Base-by-base conservation (phyloP, 2,797 vertebrate species). In the Paramormyrops hopkinsi region DNA sequence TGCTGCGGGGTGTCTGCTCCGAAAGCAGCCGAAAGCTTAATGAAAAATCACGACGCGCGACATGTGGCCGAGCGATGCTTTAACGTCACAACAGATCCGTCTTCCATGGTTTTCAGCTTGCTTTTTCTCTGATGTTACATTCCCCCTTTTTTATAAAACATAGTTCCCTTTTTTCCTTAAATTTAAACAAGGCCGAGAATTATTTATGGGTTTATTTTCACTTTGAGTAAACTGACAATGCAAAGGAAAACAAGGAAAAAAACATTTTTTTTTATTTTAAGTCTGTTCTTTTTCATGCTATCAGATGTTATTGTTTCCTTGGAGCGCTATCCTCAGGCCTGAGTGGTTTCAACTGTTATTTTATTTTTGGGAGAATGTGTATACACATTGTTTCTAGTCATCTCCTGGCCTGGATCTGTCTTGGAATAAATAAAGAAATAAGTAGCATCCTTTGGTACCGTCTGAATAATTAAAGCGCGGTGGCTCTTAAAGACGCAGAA, bases 381-480 rank as follows among this genome's bases (percentile, higher is more conserved):
- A 25, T 90, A 90, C 48, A 65, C 37, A 46, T n/a, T 89, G 65
- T 44, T 83, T 54, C 56, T 19, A 51, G 90, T 90, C 88, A 88
- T 89, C 87, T 90, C 88, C 65, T 82, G 91, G 89, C 89, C 92
- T 89, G 89, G 90, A 93, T 93, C 94, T 89, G 86, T 92, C 91
- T 93, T 93, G 93, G 91, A 93, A 92, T 93, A 91, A 93, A 93
- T 87, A 53, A 86, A 86, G 48, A 86, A 86, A 56, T 87, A 92
- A 92, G 88, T 91, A 89, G 90, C 79, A 89, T 91, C 89, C 51
- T 88, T 92, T 94, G 93, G 92, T 92, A 90, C 91, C 85, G 89
- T 88, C 90, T 95, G 90, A 94, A 95, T 94, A 94, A 95, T 94
- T 94, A 89, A 95, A 94, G 92, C 91, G 90, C 91, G 88, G 91